These are phyloP conservation scores for Scaptomyza flava DNA, from an alignment of 2,888 invertebrate species.

Conservation along the genomic window DNA sequence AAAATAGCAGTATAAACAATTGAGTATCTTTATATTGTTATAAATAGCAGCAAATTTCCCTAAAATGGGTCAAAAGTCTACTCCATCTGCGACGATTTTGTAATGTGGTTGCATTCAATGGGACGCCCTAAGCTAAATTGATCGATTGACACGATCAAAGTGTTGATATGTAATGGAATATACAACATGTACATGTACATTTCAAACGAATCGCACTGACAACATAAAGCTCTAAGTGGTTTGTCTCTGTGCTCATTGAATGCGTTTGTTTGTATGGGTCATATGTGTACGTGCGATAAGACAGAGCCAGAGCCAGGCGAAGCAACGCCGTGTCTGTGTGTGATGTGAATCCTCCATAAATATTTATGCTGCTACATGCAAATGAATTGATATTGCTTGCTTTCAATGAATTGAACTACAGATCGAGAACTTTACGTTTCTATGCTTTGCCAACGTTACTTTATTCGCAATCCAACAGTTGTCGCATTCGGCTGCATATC, in stretches of 20 bases:
- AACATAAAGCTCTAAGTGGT: constrained; percentile 61
- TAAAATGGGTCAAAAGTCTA: constrained; percentile 85
- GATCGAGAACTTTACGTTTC: constrained; percentile 68
- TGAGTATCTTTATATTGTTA: constrained; percentile 74
- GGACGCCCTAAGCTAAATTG: constrained; percentile 65
- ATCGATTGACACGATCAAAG: constrained; percentile 82
- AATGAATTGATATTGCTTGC: constrained; percentile 71
- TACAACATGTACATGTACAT: constrained; percentile 20
- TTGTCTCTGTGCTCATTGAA: constrained; percentile 34
- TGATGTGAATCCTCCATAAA: constrained; percentile 73
- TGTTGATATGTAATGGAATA: constrained; percentile 75
- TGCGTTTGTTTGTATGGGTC: constrained; percentile 4
- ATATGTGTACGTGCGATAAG: constrained; percentile 46
- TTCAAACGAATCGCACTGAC: constrained; percentile 66
- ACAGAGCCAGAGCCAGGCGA: constrained; percentile 20
- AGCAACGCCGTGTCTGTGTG: constrained; percentile 22
- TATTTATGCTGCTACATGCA: constrained; percentile 75
- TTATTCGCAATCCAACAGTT: constrained; percentile 84
- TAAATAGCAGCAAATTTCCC: constrained; percentile 80
- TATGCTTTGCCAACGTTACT: constrained; percentile 59
- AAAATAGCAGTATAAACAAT: constrained; percentile 55
- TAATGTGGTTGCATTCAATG: constrained; percentile 56
- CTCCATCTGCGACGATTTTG: constrained; percentile 75
- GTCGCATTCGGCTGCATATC: constrained; percentile 83
- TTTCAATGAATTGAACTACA: constrained; percentile 61